phyloP scores from a whole-genome alignment of 1,140 invertebrate genomes.

The Conus betulinus region DNA sequence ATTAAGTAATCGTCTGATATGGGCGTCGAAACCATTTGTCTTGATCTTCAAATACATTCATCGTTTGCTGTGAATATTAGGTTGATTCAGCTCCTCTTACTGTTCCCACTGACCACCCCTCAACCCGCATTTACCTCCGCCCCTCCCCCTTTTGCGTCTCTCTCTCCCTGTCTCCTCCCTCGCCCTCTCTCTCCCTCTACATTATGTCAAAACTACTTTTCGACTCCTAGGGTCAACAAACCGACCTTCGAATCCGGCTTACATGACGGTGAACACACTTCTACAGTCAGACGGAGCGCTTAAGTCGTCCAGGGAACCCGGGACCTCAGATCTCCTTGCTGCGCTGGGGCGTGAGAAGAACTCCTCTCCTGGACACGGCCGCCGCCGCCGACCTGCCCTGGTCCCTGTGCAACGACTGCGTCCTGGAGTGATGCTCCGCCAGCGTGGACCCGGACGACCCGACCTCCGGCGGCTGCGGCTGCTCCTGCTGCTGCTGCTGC shows the following conservation, averaged over 20 bases:
- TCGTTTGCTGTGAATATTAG: no score
- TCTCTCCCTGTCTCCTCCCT: neutral
- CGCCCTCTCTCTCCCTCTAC: neutral
- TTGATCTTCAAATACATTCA: no score
- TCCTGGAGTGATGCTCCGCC: slow-evolving; percentile 7
- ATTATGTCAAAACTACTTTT: no score
- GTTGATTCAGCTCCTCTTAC: neutral
- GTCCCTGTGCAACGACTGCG: slow-evolving; percentile 29
- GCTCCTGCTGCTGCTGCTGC: slow-evolving; percentile 1
- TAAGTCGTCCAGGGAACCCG: no score
- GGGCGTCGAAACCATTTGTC: no score
- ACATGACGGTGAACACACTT: no score
- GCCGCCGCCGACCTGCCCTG: neutral
- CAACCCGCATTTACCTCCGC: neutral
- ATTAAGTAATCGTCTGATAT: no score
- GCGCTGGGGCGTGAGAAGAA: neutral
- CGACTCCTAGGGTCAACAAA: no score
- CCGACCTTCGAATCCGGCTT: no score
- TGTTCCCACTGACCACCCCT: neutral
- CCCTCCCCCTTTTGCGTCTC: neutral
- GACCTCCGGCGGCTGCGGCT: neutral
- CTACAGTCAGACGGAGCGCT: no score
- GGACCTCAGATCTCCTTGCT: slow-evolving; percentile 30
- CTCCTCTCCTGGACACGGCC: neutral
- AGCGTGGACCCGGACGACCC: neutral